These are phyloP conservation scores for Orthosia gracilis DNA, from an alignment of 2,888 invertebrate genomes.

Conservation along the genomic window DNA sequence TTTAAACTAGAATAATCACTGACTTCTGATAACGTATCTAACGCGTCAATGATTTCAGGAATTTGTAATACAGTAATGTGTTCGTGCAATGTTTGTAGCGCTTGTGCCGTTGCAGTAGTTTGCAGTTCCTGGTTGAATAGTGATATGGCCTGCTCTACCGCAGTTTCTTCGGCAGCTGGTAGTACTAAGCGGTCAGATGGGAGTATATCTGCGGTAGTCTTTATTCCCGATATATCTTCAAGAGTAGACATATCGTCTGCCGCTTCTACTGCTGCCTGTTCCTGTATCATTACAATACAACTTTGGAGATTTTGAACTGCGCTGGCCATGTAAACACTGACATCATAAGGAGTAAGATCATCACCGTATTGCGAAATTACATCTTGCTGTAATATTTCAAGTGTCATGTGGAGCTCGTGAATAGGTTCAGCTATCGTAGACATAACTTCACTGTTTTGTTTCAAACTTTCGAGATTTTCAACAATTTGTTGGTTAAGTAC, in stretches of 20 bases:
- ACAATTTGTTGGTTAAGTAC: constrained; percentile 80
- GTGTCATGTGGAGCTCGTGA: constrained; percentile 83
- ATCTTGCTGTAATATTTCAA: constrained; percentile 87
- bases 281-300: constrained; percentile 87
- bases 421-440: constrained; percentile 86
- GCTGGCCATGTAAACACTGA: constrained; percentile 80
- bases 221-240: constrained; percentile 91
- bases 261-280: constrained; percentile 87
- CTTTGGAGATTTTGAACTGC: constrained; percentile 84
- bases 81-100: constrained; percentile 81
- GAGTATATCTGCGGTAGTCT: constrained; percentile 89
- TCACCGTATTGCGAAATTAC: constrained; percentile 85
- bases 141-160: constrained; percentile 69
- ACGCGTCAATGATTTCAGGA: constrained; percentile 80
- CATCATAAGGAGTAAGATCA: constrained; percentile 73
- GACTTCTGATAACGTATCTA: constrained; percentile 82
- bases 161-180: constrained; percentile 77
- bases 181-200: constrained; percentile 80
- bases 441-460: constrained; percentile 76
- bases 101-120: constrained; percentile 78
- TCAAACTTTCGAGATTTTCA: constrained; percentile 80
- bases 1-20: constrained; percentile 83
- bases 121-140: constrained; percentile 68
- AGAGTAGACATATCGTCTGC: constrained; percentile 90
- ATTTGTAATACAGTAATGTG: constrained; percentile 80